Evolutionary conservation across 1,140 invertebrate genomes (phyloP).

Genomic region (Bombus terrestris): DNA sequence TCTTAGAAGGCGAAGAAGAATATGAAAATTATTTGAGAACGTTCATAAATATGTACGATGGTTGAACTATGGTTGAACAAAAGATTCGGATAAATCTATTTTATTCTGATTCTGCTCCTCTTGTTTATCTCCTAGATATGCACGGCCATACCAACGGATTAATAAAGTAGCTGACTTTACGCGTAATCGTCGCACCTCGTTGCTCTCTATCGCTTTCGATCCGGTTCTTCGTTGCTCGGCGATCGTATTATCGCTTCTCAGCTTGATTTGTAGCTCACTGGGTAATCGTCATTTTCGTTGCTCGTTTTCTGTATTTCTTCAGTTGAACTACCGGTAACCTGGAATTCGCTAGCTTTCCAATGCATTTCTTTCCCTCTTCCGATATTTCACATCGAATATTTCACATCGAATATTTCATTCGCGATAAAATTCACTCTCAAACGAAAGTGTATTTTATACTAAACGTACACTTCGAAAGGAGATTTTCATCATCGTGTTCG

Average conservation of each 20-base stretch:
- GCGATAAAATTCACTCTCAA: not conserved
- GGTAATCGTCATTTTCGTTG: not conserved
- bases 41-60: no score
- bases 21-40: no score
- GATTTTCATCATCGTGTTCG: not conserved
- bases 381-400: not conserved
- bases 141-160: not conserved
- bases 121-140: no score
- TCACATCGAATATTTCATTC: not conserved
- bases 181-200: conserved; percentile 14
- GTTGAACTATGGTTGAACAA: no score
- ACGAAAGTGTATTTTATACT: not conserved
- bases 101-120: no score
- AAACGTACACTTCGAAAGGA: not conserved
- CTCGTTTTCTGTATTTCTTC: not conserved
- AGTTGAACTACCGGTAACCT: not conserved
- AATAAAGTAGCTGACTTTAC: not conserved
- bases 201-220: conserved; percentile 6
- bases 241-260: conserved; percentile 10
- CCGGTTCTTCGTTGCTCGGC: not conserved
- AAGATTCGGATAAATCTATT: no score
- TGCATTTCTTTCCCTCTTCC: no score
- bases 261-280: conserved; percentile 2
- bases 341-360: not conserved
- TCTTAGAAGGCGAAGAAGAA: no score